These are phyloP conservation scores for Caenorhabditis plicata DNA, from an alignment of 2,888 invertebrate genomes.

Conservation along the genomic window DNA sequence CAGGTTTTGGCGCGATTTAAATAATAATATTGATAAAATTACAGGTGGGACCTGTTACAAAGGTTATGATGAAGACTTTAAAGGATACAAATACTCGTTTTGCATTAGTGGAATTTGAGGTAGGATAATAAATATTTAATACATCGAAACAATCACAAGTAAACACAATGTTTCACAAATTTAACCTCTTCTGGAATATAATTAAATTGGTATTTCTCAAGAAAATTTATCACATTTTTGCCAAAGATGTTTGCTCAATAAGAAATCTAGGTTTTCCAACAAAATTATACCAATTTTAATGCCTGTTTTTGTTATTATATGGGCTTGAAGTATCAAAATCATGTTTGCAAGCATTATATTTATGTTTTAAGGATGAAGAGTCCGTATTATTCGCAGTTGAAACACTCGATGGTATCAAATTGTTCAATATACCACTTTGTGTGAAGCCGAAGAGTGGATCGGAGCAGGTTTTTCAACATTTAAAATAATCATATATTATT, in stretches of 20 bases:
- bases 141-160: not conserved
- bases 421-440: slow-evolving; percentile 31
- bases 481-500: too few relatives aligned
- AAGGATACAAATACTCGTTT: slow-evolving; percentile 20
- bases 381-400: slow-evolving; percentile 52
- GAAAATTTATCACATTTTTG: not conserved
- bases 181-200: not conserved
- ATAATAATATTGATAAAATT: too few relatives aligned
- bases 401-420: slow-evolving; percentile 43
- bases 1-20: slow-evolving; percentile 45
- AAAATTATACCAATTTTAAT: too few relatives aligned
- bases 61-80: slow-evolving; percentile 25
- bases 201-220: not conserved
- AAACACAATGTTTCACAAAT: not conserved
- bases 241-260: too few relatives aligned
- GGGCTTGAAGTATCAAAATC: not conserved
- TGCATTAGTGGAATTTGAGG: slow-evolving; percentile 51
- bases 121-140: not conserved
- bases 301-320: too few relatives aligned
- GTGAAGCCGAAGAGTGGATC: slow-evolving; percentile 45
- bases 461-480: too few relatives aligned
- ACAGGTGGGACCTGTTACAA: slow-evolving; percentile 45
- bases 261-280: too few relatives aligned
- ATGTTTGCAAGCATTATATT: not conserved
- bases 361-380: slow-evolving; percentile 33